These are phyloP conservation scores for Spheniscus mendiculus DNA, from an alignment of 2,113 vertebrate genomes.

Conservation along the genomic window DNA sequence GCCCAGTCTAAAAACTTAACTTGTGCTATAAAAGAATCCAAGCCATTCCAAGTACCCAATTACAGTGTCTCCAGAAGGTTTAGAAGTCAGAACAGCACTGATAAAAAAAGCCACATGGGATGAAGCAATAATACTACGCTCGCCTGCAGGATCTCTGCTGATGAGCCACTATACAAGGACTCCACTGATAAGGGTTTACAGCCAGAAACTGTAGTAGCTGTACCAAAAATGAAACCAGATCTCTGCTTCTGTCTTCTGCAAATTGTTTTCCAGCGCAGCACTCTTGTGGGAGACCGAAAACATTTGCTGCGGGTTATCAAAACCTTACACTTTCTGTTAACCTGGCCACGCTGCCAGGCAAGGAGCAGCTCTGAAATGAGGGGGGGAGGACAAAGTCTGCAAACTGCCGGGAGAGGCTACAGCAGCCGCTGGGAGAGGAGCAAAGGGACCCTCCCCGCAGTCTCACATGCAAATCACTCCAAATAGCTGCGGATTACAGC, in stretches of 20 bases:
- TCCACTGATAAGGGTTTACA: background rate
- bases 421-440: background rate
- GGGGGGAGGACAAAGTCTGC: background rate
- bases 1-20: background rate
- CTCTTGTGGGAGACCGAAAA: slow-evolving; percentile 13
- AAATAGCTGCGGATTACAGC: rapidly evolving
- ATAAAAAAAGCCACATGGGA: slow-evolving; percentile 41
- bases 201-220: background rate
- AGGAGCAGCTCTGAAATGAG: background rate
- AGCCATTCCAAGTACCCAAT: background rate
- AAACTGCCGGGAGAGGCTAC: background rate
- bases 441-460: background rate
- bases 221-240: slow-evolving; percentile 54
- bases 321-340: background rate
- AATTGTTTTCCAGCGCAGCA: background rate
- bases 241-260: slow-evolving; percentile 6
- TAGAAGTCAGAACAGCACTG: background rate
- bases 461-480: rapidly evolving
- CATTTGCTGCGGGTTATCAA: background rate
- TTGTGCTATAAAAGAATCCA: background rate
- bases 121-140: background rate
- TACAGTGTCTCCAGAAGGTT: slow-evolving; percentile 8
- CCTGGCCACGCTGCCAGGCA: background rate
- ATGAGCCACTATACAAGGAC: background rate
- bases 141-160: slow-evolving; percentile 35